Evolutionary conservation across 2,888 invertebrate genomes (phyloP).

Genomic region (Melanostoma scalare): DNA sequence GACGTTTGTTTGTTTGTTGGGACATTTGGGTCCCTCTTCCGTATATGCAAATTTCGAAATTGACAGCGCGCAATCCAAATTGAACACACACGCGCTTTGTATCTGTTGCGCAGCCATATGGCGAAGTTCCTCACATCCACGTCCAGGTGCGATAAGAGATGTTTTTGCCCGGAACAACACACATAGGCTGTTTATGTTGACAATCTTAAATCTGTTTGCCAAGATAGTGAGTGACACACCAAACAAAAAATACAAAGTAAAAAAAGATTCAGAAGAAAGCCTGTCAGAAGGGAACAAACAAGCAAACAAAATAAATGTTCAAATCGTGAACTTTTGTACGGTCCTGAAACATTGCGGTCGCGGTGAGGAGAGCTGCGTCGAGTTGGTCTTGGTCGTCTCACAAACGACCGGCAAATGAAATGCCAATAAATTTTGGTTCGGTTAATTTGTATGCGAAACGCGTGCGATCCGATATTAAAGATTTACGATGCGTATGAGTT

Average conservation of each 20-base stretch:
- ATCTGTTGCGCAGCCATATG: conserved; percentile 44
- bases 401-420: conserved; percentile 54
- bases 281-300: conserved; percentile 40
- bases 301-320: conserved; percentile 47
- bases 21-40: conserved; percentile 19
- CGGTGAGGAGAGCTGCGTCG: not conserved
- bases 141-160: conserved; percentile 69
- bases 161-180: conserved; percentile 34
- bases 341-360: not conserved
- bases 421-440: conserved; percentile 69
- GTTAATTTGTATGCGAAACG: conserved; percentile 71
- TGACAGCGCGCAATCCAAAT: conserved; percentile 18
- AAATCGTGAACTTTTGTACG: conserved; percentile 13
- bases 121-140: conserved; percentile 43
- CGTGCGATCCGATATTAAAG: conserved; percentile 72
- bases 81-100: conserved; percentile 31
- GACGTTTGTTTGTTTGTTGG: conserved; percentile 47
- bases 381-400: not conserved
- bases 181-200: conserved; percentile 29
- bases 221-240: conserved; percentile 48
- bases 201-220: conserved; percentile 53
- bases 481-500: conserved; percentile 68
- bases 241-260: not conserved
- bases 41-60: conserved; percentile 61
- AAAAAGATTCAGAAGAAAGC: not conserved